These are phyloP conservation scores for Erannis defoliaria DNA, from an alignment of 2,888 invertebrate species.

Conservation along the genomic window DNA sequence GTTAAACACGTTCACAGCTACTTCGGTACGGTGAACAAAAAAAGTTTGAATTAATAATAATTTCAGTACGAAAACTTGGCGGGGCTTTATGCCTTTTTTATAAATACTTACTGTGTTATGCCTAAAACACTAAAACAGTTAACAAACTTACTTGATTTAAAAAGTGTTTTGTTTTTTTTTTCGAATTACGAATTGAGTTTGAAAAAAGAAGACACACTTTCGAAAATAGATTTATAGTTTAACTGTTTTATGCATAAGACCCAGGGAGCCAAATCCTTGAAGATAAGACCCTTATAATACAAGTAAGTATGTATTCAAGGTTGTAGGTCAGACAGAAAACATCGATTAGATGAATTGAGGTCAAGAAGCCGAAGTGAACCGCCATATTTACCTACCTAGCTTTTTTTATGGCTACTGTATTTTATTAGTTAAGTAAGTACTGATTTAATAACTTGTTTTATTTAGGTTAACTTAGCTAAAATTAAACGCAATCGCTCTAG, in stretches of 20 bases:
- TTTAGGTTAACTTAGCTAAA: background rate
- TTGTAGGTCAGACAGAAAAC: conserved; percentile 19
- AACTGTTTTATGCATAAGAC: no score
- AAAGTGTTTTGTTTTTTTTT: no score
- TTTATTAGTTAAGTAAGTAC: background rate
- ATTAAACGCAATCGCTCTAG: no score
- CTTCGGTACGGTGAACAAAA: background rate
- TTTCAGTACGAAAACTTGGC: background rate
- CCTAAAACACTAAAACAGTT: no score
- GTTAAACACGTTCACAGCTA: conserved; percentile 6
- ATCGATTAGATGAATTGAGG: conserved; percentile 22
- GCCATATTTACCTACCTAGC: background rate
- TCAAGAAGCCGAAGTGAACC: conserved; percentile 3
- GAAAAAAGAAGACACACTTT: no score
- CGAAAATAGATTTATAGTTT: no score
- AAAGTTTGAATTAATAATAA: background rate
- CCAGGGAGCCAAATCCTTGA: no score
- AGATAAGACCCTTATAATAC: conserved; percentile 3
- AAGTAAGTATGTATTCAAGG: conserved; percentile 11
- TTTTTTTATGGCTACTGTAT: background rate
- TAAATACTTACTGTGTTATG: no score
- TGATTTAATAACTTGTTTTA: conserved; percentile 1
- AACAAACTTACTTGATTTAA: no score
- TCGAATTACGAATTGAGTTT: no score
- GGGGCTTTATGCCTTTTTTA: no score